A percentile compares a stretch with the other conserved stretches of the same genome.
These are phyloP conservation scores for Eurytoma adleriae DNA, from an alignment of 2,888 invertebrate species.

Conservation along the genomic window DNA sequence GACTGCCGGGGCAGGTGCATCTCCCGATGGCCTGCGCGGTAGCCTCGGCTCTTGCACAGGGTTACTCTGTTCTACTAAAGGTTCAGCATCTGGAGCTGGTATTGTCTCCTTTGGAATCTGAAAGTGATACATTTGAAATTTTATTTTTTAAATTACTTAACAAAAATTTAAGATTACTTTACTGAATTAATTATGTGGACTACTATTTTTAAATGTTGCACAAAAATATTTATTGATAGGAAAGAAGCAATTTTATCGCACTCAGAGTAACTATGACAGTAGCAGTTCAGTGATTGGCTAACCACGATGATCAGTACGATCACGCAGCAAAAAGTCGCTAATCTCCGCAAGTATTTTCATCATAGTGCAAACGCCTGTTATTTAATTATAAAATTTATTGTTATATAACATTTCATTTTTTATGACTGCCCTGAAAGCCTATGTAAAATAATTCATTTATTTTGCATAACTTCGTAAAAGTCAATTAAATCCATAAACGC, in stretches of 20 bases:
- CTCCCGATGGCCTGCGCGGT: slow-evolving; percentile 27
- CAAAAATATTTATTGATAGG: neutral
- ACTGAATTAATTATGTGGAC: neutral
- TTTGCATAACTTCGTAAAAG: no score
- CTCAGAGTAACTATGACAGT: slow-evolving; percentile 46
- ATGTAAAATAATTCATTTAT: no score
- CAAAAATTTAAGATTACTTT: no score
- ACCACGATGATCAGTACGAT: slow-evolving; percentile 34
- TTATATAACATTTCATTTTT: no score
- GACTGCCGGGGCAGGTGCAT: neutral
- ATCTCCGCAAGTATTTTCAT: slow-evolving; percentile 31
- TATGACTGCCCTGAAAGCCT: no score
- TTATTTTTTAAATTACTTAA: no score
- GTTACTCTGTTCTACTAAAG: slow-evolving; percentile 34
- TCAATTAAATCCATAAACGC: no score
- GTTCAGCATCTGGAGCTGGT: slow-evolving; percentile 43
- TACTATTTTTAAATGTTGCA: neutral
- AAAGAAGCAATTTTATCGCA: neutral
- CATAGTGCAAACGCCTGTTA: slow-evolving; percentile 9
- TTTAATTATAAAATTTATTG: no score
- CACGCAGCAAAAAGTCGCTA: neutral
- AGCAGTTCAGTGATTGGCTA: slow-evolving; percentile 15
- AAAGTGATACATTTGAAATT: neutral
- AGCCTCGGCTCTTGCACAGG: neutral
- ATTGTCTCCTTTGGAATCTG: slow-evolving; percentile 37